These are phyloP conservation scores for Drosophila nannoptera DNA, from an alignment of 1,140 invertebrate species.

Conservation along the genomic window DNA sequence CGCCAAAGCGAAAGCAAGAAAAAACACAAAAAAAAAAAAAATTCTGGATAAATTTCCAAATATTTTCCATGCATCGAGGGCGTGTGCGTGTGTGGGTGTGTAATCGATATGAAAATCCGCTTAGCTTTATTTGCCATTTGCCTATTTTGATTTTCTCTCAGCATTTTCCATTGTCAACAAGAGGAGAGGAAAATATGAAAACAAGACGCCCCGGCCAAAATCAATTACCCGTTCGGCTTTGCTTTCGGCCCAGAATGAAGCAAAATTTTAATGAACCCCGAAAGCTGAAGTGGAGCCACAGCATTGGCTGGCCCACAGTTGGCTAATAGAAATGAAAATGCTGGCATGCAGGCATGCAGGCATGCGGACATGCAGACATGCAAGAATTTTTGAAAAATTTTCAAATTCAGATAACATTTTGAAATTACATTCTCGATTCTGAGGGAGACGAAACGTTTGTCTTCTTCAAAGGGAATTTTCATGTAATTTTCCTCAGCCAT, in stretches of 20 bases:
- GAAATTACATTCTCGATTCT: no score
- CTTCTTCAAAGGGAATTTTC: no score
- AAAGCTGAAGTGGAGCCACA: constrained; percentile 6
- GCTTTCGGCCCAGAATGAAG: neutral
- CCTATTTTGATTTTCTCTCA: constrained; percentile 8
- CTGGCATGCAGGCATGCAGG: no score
- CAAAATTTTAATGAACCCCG: constrained; percentile 21
- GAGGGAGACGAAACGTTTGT: no score
- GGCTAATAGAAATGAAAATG: no score
- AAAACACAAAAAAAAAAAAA: neutral
- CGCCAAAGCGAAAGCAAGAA: neutral
- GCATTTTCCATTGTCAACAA: constrained; percentile 17
- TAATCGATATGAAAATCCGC: constrained; percentile 47
- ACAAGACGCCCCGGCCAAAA: neutral
- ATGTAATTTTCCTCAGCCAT: no score
- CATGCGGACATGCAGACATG: no score
- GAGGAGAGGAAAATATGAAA: constrained; percentile 3
- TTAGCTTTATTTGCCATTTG: constrained; percentile 30
- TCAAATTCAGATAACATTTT: no score
- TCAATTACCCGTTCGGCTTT: constrained; percentile 1
- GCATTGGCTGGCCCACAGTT: no score
- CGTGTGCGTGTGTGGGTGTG: neutral
- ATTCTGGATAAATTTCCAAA: constrained; percentile 6
- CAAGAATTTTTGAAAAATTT: no score
- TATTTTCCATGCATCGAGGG: constrained; percentile 2